Evolutionary conservation across 1,140 invertebrate genomes (phyloP).

Genomic region (Kradibia gibbosae): DNA sequence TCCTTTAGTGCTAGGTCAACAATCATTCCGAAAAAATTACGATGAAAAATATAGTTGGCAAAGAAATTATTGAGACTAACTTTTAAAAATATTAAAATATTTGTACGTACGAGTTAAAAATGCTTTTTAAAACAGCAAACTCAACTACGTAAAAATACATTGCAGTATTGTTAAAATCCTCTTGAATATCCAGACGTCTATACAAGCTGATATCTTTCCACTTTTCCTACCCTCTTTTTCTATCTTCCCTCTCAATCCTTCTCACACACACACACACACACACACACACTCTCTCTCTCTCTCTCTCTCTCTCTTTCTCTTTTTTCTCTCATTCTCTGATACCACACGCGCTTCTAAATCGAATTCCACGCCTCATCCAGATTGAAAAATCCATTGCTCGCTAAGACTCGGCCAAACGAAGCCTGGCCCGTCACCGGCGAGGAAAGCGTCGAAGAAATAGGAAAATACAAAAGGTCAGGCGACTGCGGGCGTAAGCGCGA

Average conservation of each 20-base stretch:
- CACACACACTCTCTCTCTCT: too few species aligned
- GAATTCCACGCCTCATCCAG: slow-evolving; percentile 15
- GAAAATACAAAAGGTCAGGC: slow-evolving; percentile 1
- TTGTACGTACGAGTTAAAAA: not conserved
- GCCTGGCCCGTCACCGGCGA: not conserved
- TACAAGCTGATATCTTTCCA: not conserved
- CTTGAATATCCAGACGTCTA: not conserved
- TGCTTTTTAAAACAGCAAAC: not conserved
- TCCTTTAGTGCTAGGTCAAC: too few species aligned
- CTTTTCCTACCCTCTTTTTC: not conserved
- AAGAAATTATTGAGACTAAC: too few species aligned
- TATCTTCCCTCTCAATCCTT: too few species aligned
- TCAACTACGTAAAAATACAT: not conserved
- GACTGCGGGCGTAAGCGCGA: not conserved
- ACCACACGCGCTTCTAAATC: slow-evolving; percentile 15
- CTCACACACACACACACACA: too few species aligned
- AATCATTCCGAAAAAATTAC: too few species aligned
- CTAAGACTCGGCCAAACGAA: not conserved
- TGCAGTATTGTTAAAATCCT: not conserved
- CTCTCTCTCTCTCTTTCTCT: not conserved
- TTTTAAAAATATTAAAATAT: too few species aligned
- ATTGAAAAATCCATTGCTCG: slow-evolving; percentile 2
- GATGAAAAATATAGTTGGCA: too few species aligned
- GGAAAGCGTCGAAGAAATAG: slow-evolving; percentile 8
- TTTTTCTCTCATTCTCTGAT: not conserved